phyloP scores from a whole-genome alignment of 2,888 invertebrate genomes.

The Cynaeus angustus region DNA sequence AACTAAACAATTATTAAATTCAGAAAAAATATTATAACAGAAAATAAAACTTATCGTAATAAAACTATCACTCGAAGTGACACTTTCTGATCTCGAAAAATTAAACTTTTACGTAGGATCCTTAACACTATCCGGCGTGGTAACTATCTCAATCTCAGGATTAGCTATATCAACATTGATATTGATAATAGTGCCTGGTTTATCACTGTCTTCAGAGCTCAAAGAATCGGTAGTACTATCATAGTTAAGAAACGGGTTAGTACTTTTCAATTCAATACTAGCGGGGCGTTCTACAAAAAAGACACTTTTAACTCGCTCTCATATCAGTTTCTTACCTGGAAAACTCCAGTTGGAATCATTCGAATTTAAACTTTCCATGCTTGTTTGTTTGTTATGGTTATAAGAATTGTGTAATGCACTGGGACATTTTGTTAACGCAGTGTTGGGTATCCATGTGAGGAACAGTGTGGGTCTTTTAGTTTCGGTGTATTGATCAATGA shows the following conservation, averaged over 20 bases:
- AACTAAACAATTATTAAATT: too few species aligned
- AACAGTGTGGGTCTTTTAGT: conserved; percentile 87
- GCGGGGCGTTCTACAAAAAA: conserved; percentile 54
- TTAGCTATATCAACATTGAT: conserved; percentile 77
- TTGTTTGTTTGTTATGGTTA: conserved; percentile 65
- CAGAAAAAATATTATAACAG: too few species aligned
- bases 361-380: conserved; percentile 68
- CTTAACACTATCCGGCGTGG: conserved; percentile 76
- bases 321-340: conserved; percentile 17
- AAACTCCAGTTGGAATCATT: conserved; percentile 64
- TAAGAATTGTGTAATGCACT: conserved; percentile 79
- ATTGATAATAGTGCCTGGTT: conserved; percentile 65
- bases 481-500: conserved; percentile 84
- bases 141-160: conserved; percentile 83
- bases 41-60: too few species aligned
- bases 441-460: conserved; percentile 96
- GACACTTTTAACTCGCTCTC: background rate
- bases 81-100: conserved; percentile 78
- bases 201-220: conserved; percentile 69
- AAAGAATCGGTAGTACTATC: conserved; percentile 65
- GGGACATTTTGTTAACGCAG: conserved; percentile 89
- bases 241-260: conserved; percentile 72
- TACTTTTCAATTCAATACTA: conserved; percentile 68
- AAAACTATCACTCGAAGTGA: conserved; percentile 83
- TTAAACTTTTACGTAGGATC: conserved; percentile 72